Conservation (phyloP, 2,113 vertebrate genomes). For the Philantomba maxwellii region DNA sequence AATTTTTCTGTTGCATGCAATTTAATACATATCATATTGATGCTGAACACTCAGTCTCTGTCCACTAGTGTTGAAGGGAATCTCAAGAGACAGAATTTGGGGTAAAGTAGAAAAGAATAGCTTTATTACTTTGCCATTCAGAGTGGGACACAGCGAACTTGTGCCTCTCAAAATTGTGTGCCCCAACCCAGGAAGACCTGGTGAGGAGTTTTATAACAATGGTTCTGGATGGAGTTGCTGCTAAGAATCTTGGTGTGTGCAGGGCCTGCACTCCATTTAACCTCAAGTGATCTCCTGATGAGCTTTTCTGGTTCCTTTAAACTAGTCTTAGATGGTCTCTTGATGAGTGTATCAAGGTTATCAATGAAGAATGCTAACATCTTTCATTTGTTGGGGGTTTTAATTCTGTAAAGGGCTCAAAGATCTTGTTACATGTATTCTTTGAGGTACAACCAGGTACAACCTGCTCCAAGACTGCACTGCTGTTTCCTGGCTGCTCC, state of each 20-base stretch:
- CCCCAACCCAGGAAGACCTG: not conserved
- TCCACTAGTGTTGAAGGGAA: not conserved
- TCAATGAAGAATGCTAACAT: not conserved
- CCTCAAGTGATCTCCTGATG: not conserved
- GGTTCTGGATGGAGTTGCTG: not conserved
- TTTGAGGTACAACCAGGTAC: not conserved
- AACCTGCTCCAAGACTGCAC: not conserved
- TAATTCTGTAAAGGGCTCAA: not conserved
- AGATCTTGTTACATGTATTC: not conserved
- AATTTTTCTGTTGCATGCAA: not conserved
- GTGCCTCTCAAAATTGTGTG: not conserved
- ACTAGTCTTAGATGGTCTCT: not conserved
- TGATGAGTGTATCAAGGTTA: not conserved
- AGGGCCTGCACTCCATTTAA: not conserved
- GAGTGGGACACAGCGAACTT: not conserved
- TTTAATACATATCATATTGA: not conserved
- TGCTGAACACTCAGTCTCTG: not conserved
- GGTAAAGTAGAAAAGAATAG: not conserved
- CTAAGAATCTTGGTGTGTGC: not conserved
- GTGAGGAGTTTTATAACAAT: not conserved
- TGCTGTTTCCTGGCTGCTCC: not conserved
- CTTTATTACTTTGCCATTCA: not conserved
- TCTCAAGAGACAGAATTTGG: not conserved
- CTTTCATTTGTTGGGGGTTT: not conserved
- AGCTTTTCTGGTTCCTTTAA: not conserved